Percentiles rank a stretch among this genome's conserved stretches.
These are phyloP conservation scores for Nomada ferruginata DNA, from an alignment of 2,888 invertebrate species.

Conservation along the genomic window DNA sequence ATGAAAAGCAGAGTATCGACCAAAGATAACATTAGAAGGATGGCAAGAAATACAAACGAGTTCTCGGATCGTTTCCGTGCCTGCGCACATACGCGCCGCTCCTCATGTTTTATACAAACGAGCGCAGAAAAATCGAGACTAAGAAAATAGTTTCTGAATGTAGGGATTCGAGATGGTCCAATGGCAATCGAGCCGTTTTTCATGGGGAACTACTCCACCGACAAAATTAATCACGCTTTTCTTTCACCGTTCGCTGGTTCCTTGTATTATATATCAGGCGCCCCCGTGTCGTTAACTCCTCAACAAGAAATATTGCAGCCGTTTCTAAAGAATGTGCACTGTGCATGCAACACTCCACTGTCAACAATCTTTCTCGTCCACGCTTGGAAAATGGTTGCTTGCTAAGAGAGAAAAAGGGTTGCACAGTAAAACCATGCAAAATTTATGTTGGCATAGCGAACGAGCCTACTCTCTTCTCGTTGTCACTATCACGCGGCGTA, in stretches of 20 bases:
- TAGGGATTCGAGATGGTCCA: constrained; percentile 40
- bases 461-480: constrained; percentile 42
- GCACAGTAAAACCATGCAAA: constrained; percentile 66
- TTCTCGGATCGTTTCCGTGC: constrained; percentile 36
- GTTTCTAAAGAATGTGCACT: constrained; percentile 27
- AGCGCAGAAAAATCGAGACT: constrained; percentile 42
- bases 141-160: constrained; percentile 50
- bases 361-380: constrained; percentile 16
- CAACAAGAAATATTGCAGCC: constrained; percentile 41
- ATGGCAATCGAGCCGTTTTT: constrained; percentile 57
- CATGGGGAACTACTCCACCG: constrained; percentile 57
- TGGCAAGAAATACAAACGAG: constrained; percentile 53
- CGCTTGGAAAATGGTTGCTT: neutral
- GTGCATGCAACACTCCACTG: constrained; percentile 13
- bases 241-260: constrained; percentile 43
- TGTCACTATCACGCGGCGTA: constrained; percentile 53
- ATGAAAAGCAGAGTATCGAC: constrained; percentile 61
- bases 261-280: constrained; percentile 38
- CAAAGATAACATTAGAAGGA: constrained; percentile 62
- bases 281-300: constrained; percentile 44
- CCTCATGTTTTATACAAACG: constrained; percentile 43
- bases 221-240: constrained; percentile 66
- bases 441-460: constrained; percentile 67
- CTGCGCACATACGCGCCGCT: neutral
- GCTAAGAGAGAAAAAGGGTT: neutral